Evolutionary conservation across 2,888 invertebrate genomes (phyloP).

Genomic region (Orgyia antiqua): DNA sequence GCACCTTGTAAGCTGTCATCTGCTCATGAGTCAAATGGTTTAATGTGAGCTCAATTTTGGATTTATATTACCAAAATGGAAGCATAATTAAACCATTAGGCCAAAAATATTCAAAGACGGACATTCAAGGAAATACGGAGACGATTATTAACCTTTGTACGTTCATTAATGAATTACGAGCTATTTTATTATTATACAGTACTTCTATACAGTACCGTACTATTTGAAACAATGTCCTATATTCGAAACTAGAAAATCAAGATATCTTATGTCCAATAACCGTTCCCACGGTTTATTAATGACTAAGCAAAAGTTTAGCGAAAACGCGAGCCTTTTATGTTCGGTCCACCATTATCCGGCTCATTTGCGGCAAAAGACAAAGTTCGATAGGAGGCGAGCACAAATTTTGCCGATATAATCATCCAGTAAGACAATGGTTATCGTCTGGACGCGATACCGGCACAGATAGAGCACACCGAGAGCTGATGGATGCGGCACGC

Average conservation of each 20-base stretch:
- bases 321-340: slow-evolving; percentile 62
- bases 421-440: slow-evolving; percentile 67
- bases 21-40: slow-evolving; percentile 21
- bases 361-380: slow-evolving; percentile 75
- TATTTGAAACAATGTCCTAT: too few relatives aligned
- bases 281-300: slow-evolving; percentile 72
- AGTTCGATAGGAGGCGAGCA: slow-evolving; percentile 63
- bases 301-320: slow-evolving; percentile 66
- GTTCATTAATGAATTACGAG: too few relatives aligned
- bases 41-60: slow-evolving; percentile 21
- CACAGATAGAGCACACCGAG: slow-evolving; percentile 47
- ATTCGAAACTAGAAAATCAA: too few relatives aligned
- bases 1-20: slow-evolving; percentile 34
- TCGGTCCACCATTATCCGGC: slow-evolving; percentile 57
- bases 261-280: too few relatives aligned
- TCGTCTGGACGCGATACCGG: slow-evolving; percentile 60
- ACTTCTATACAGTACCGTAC: too few relatives aligned
- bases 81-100: too few relatives aligned
- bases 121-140: too few relatives aligned
- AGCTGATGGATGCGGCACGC: slow-evolving; percentile 75
- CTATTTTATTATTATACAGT: too few relatives aligned
- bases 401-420: slow-evolving; percentile 74
- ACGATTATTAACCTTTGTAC: too few relatives aligned
- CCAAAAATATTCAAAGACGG: too few relatives aligned
- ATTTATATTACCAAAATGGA: too few relatives aligned